Conservation (phyloP, 2,797 vertebrate genomes). For the Hypotaenidia okinawae region DNA sequence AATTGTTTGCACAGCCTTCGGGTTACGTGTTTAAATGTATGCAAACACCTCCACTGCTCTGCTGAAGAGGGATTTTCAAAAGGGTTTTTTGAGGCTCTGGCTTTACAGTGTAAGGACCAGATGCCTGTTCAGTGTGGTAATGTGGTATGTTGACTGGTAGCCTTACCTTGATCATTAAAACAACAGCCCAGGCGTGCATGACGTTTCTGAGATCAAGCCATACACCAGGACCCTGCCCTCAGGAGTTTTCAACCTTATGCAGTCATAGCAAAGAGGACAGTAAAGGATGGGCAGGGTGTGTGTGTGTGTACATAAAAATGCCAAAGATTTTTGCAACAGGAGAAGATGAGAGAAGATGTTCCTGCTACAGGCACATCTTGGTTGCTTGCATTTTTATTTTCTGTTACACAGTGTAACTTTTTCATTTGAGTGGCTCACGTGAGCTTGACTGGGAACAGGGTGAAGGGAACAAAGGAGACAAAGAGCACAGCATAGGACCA, state of each 20-base stretch:
- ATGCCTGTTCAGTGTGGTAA: not conserved
- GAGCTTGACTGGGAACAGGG: not conserved
- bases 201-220: not conserved
- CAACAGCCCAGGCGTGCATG: not conserved
- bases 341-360: constrained; percentile 30
- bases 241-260: not conserved
- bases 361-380: not conserved
- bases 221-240: constrained; percentile 27
- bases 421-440: not conserved
- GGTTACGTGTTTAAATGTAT: not conserved
- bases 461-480: not conserved
- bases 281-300: constrained; percentile 44
- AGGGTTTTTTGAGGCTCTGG: not conserved
- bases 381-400: constrained; percentile 1
- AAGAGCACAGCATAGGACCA: not conserved
- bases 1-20: not conserved
- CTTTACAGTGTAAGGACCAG: not conserved
- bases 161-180: constrained; percentile 36
- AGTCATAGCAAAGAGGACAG: constrained; percentile 36
- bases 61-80: not conserved
- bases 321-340: constrained; percentile 44
- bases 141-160: constrained; percentile 30
- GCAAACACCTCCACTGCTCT: not conserved
- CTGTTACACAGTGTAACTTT: not conserved
- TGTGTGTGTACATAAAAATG: not conserved